A percentile compares a stretch with the other conserved stretches of the same genome.
Conservation (phyloP, 2,888 invertebrate species). For the Dynastes hyllus region DNA sequence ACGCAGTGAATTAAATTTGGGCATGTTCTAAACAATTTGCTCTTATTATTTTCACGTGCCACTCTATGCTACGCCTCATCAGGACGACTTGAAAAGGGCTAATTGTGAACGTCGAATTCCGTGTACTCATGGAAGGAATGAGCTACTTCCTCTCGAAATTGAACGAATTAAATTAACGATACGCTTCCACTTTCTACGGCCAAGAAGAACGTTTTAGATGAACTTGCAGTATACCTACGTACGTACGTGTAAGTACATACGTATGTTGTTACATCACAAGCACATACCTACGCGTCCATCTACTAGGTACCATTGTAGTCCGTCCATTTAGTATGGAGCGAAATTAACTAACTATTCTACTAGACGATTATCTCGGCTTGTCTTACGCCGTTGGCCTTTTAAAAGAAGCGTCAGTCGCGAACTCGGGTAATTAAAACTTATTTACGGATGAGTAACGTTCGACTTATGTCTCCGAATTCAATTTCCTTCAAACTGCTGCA, state of each 20-base stretch:
- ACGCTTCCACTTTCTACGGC: slow-evolving; percentile 26
- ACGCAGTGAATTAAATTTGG: too few species aligned
- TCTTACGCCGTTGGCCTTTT: neutral
- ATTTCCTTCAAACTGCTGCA: too few species aligned
- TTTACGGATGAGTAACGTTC: slow-evolving; percentile 26
- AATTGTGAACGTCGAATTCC: slow-evolving; percentile 19
- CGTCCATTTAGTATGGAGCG: neutral
- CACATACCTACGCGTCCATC: too few species aligned
- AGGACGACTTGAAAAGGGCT: neutral
- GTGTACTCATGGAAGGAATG: slow-evolving; percentile 20
- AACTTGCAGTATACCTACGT: neutral
- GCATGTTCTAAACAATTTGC: too few species aligned
- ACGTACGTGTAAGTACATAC: neutral
- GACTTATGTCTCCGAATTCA: neutral
- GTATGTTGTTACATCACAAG: too few species aligned
- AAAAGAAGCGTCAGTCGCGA: neutral
- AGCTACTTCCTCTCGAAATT: slow-evolving; percentile 34
- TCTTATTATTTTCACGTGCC: too few species aligned
- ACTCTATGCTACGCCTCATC: too few species aligned
- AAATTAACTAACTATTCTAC: slow-evolving; percentile 11
- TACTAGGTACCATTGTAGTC: neutral
- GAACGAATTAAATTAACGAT: slow-evolving; percentile 34
- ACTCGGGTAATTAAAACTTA: slow-evolving; percentile 34
- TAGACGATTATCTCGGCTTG: neutral
- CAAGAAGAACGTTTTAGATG: slow-evolving; percentile 1